These are phyloP conservation scores for Gymnorhina tibicen DNA, from an alignment of 2,113 vertebrate species.

Conservation along the genomic window DNA sequence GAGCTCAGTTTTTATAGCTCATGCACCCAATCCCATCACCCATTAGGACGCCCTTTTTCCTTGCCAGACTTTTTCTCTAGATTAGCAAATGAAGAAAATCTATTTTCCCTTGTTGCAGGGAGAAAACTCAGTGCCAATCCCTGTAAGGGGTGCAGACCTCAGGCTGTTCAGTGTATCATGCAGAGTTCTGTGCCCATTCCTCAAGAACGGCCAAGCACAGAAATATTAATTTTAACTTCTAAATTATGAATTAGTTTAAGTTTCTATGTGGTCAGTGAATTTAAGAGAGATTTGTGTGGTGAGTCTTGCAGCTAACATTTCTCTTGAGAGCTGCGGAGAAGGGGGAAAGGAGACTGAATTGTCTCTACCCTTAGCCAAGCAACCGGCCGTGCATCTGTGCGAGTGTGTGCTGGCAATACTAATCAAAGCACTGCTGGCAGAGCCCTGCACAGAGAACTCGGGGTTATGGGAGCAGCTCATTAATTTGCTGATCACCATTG, in stretches of 20 bases:
- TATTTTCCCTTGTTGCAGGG: background rate
- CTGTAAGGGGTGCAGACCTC: background rate
- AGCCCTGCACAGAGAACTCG: background rate
- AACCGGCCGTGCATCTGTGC: background rate
- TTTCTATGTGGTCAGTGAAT: background rate
- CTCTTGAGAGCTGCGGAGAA: background rate
- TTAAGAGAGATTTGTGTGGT: background rate
- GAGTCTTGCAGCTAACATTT: background rate
- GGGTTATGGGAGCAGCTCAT: background rate
- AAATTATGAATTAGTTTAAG: background rate
- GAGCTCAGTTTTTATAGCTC: background rate
- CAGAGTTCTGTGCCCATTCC: background rate
- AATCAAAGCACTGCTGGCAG: background rate
- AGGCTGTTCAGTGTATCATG: too few relatives aligned
- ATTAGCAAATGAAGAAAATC: background rate
- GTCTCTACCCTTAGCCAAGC: background rate
- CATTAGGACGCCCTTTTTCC: background rate
- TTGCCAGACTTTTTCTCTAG: background rate
- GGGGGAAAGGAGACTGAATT: background rate
- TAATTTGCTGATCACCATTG: background rate
- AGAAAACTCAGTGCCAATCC: background rate
- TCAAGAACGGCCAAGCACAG: background rate
- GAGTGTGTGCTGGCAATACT: background rate
- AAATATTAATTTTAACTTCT: background rate
- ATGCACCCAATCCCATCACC: rapidly evolving